Evolutionary conservation across 2,113 vertebrate species (phyloP), one percentile per base, ranked within the genome.

Genomic region (Chaetorhynchus papuensis): DNA sequence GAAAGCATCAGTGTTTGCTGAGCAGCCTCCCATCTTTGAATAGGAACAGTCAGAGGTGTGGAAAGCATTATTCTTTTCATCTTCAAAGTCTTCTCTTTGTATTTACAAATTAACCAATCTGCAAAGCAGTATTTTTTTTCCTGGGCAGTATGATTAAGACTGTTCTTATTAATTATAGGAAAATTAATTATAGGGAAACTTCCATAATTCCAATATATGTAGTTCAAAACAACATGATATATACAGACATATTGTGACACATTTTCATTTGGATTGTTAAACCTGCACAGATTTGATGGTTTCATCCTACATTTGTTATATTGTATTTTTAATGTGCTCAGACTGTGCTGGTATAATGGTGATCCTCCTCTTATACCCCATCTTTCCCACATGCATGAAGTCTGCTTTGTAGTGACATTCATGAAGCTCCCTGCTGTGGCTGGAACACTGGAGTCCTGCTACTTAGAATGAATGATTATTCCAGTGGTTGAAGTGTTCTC

Each of bases 341-440:
- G 94, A 82, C 94, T 89, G 96, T 61, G 95, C 93, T 72, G 75
- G 83, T 86, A 90, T 89, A 95, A 96, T 94, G 86, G 89, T 61
- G 80, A 90, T 94, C 84, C 90, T 91, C 86, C 88, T 83, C 88
- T 93, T 83, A 75, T 50, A 52, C 59, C 83, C 69, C 83, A 41
- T 96, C 90, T 92, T 94, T 95, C 95, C 92, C 95, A 92, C 69
- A 96, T 72, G 90, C 86, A 75, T 89, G 95, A 84, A 79, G 69
- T 10, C 9, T 60, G 85, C 96, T 97, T 97, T 96, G 96, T 97
- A 97, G 90, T 96, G 93, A 92, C 95, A 97, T 92, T 97, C 95
- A 96, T 84, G 83, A 86, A 96, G 95, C 28, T 90, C 90, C 96
- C 96, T 61, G 93, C 96, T 96, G 96, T 45, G 94, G 56, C 2